Evolutionary conservation across 2,113 vertebrate genomes (phyloP), one percentile per base, ranked within the genome.

Genomic region (Telmatochromis brachygnathus): DNA sequence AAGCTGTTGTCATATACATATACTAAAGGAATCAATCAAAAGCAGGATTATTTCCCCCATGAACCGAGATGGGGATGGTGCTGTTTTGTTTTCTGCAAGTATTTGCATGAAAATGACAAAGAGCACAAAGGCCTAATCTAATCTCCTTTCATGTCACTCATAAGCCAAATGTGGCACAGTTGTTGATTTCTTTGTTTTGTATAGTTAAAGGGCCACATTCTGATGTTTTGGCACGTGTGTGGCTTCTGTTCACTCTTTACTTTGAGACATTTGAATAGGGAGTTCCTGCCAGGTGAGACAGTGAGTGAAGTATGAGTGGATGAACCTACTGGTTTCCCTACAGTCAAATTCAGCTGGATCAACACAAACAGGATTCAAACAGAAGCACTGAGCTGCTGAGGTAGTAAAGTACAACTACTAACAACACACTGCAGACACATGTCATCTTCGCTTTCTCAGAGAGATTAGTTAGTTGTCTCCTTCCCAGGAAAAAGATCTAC

Each of bases 291-390:
- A 9, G 73, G 30, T 77, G 79, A 68, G 42, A 10, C 7, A 33
- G 37, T 23, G 73, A 21, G 54, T 17, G 58, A 19, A 33, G 42
- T 10, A 23, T 11, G 47, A 68, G 33, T 14, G 19, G 65, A 42
- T 33, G 4, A 84, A 60, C 51, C 81, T 51, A 51, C 87, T 92
- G 21, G 37, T 93, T 92, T 93, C 35, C 89, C 47, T 89, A 81
- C 33, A 92, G 79, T 88, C 89, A 92, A 92, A 93, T 92, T 19
- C 23, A 28, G 47, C 54, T 26, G 47, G 39, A 54, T 51, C 23
- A 21, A 81, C 13, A 70, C 77, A 37, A 84, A 84, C 81, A 60
- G 42, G 86, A 83, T 53, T 21, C 15, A 55, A 19, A 47, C 39
- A 47, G 23, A 47, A 47, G 39, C 39, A 28, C 23, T 47, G 68